Percentiles rank a stretch among this genome's conserved stretches.
Conservation (phyloP, 2,797 vertebrate genomes). For the Allobates femoralis region DNA sequence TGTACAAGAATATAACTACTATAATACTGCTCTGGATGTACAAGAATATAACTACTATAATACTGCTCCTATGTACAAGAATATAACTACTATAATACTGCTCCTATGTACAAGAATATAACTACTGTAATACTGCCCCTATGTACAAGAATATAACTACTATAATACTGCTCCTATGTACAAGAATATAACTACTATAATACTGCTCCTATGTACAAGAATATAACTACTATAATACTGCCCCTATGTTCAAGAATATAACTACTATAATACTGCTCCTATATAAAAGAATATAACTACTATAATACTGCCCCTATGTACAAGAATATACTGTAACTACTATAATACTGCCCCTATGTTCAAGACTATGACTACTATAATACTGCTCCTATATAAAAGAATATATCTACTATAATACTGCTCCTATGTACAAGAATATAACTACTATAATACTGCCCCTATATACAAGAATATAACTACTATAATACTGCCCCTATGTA, state of each 20-base stretch:
- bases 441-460: too few species aligned
- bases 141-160: neutral
- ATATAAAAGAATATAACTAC: too few species aligned
- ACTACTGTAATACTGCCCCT: neutral
- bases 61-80: neutral
- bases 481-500: neutral
- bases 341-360: neutral
- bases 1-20: slow-evolving; percentile 8
- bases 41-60: slow-evolving; percentile 5
- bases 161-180: neutral
- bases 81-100: too few species aligned
- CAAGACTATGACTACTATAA: neutral
- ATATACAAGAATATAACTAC: too few species aligned
- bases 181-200: slow-evolving; percentile 5
- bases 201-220: neutral
- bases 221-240: slow-evolving; percentile 5
- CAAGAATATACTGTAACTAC: slow-evolving; percentile 4
- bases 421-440: too few species aligned
- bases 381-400: too few species aligned
- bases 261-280: slow-evolving; percentile 3
- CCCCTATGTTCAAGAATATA: slow-evolving; percentile 1
- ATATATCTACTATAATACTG: too few species aligned
- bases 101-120: neutral
- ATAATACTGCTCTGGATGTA: neutral
- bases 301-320: neutral